A percentile compares a stretch with the other conserved stretches of the same genome.
Conservation (phyloP, 2,797 vertebrate genomes). For the Coracias cyanogaster region DNA sequence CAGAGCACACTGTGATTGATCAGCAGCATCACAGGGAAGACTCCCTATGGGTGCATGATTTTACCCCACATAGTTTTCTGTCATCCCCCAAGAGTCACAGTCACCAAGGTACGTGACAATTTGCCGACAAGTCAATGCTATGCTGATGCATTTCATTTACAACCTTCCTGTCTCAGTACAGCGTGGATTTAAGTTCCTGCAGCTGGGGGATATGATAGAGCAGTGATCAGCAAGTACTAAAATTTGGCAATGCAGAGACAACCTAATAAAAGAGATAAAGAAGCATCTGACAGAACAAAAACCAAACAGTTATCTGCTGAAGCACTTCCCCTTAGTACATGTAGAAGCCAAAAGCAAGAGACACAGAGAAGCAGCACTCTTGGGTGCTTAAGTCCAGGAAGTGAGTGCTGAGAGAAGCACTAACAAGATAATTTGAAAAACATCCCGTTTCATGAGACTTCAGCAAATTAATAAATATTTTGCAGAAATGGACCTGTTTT, state of each 20-base stretch:
- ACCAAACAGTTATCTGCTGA: neutral
- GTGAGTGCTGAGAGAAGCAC: neutral
- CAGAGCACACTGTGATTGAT: neutral
- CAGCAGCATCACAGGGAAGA: neutral
- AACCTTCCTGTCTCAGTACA: neutral
- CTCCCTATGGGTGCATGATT: neutral
- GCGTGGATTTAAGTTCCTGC: neutral
- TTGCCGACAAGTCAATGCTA: neutral
- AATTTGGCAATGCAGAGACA: neutral
- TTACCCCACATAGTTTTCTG: neutral
- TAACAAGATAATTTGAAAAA: neutral
- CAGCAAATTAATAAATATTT: neutral
- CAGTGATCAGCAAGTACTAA: neutral
- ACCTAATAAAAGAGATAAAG: slow-evolving; percentile 1
- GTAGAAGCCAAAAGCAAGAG: neutral
- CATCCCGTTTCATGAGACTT: neutral
- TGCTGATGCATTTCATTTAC: neutral
- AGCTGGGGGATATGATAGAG: neutral
- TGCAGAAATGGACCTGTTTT: neutral
- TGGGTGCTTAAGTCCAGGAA: neutral
- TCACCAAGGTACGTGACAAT: neutral
- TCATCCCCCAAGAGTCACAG: neutral
- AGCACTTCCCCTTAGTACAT: neutral
- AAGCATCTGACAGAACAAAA: neutral
- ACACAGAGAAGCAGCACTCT: neutral